These are phyloP conservation scores for Centruroides sculpturatus DNA, from an alignment of 1,140 invertebrate species.

Conservation along the genomic window DNA sequence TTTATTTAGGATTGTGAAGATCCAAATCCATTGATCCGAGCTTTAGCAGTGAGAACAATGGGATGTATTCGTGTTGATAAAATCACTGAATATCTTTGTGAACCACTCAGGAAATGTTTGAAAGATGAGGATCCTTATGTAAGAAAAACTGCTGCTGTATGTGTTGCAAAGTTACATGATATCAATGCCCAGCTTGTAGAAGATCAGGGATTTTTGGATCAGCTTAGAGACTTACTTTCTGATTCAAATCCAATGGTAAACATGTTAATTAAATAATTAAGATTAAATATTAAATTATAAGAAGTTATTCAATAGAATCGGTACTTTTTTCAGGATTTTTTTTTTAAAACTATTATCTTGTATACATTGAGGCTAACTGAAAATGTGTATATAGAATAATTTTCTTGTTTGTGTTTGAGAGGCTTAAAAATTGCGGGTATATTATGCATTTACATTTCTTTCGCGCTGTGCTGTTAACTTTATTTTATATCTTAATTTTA, in stretches of 20 bases:
- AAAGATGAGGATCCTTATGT: constrained; percentile 99
- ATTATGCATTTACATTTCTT: no score
- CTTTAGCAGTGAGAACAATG: constrained; percentile 97
- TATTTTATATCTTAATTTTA: no score
- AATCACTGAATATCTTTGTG: constrained; percentile 99
- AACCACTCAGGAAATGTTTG: constrained; percentile 93
- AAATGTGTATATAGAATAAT: no score
- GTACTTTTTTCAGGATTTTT: no score
- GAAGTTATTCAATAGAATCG: no score
- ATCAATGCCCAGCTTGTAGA: constrained; percentile 96
- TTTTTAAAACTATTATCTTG: no score
- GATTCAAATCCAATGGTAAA: constrained; percentile 99
- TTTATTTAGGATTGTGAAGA: constrained; percentile 88
- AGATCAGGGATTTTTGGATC: constrained; percentile 96
- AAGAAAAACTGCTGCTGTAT: constrained; percentile 96
- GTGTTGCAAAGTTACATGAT: constrained; percentile 97
- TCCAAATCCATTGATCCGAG: constrained; percentile 96
- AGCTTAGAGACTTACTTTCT: constrained; percentile 88
- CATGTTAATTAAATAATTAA: neutral
- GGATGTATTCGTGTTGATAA: constrained; percentile 99
- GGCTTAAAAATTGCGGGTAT: no score
- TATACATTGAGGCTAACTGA: no score
- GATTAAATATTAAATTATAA: no score
- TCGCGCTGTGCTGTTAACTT: no score
- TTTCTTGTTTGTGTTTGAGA: no score